These are phyloP conservation scores for Torymus aiolomorphi DNA, from an alignment of 2,888 invertebrate species.

Conservation along the genomic window DNA sequence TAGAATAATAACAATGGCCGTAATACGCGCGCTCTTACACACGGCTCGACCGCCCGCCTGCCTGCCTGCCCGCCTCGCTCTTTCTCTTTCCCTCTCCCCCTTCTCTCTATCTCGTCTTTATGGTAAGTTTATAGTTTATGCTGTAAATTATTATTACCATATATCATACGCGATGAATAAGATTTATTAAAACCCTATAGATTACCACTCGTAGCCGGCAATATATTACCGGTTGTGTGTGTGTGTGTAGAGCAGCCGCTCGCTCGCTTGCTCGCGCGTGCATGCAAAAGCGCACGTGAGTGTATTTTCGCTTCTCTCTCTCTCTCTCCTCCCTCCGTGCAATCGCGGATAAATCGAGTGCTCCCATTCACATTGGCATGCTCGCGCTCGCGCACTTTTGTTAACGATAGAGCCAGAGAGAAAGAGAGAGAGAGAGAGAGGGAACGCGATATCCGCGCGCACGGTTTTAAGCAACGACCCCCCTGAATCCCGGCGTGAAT, in stretches of 20 bases:
- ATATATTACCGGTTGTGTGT: conserved; percentile 61
- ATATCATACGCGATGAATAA: conserved; percentile 71
- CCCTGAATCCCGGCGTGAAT: conserved; percentile 40
- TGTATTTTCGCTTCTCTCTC: conserved; percentile 46
- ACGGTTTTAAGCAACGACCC: conserved; percentile 38
- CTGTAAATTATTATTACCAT: conserved; percentile 75
- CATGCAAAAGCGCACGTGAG: conserved; percentile 44
- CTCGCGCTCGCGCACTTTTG: conserved; percentile 31
- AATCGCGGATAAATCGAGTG: conserved; percentile 57
- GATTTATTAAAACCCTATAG: conserved; percentile 73
- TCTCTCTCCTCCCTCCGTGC: conserved; percentile 34
- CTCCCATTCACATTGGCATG: conserved; percentile 51
- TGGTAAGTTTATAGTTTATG: conserved; percentile 71
- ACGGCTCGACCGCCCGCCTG: not conserved
- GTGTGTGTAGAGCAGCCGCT: conserved; percentile 31
- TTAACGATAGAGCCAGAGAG: conserved; percentile 6
- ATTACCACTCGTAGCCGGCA: conserved; percentile 67
- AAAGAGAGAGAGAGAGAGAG: conserved; percentile 12
- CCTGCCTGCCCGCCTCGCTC: not conserved
- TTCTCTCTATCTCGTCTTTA: conserved; percentile 60
- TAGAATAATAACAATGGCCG: conserved; percentile 56
- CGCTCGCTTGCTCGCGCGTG: conserved; percentile 32
- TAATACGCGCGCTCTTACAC: conserved; percentile 32
- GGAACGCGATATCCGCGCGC: not conserved
- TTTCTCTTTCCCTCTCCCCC: conserved; percentile 6